A percentile compares a stretch with the other conserved stretches of the same genome.
These are phyloP conservation scores for Heliconius eleuchia DNA, from an alignment of 1,140 invertebrate genomes.

Conservation along the genomic window DNA sequence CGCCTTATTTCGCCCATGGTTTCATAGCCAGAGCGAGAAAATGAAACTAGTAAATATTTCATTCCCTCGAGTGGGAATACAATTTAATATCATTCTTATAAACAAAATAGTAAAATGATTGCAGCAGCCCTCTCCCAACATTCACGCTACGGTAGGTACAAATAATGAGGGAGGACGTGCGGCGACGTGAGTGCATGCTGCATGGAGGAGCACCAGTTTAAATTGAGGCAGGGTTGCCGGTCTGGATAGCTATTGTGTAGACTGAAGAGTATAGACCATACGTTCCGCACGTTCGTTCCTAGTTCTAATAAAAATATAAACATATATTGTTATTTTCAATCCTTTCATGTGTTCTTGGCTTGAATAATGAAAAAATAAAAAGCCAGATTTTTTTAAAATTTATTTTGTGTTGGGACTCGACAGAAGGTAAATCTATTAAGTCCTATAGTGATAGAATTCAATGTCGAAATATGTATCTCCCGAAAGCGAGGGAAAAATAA, in stretches of 20 bases:
- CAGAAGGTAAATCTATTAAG: no score
- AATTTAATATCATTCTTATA: background rate
- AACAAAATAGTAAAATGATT: background rate
- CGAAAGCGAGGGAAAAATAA: no score
- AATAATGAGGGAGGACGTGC: constrained; percentile 17
- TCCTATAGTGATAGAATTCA: no score
- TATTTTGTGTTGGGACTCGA: no score
- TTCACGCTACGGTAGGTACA: constrained; percentile 6
- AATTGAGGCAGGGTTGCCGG: background rate
- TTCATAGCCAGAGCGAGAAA: no score
- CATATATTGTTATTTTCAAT: no score
- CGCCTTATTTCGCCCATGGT: no score
- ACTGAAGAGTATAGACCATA: background rate
- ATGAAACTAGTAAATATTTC: background rate
- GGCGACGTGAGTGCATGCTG: background rate
- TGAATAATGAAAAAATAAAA: no score
- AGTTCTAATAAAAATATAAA: background rate
- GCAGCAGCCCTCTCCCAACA: background rate
- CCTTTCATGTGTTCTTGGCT: no score
- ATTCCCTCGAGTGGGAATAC: background rate
- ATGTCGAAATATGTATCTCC: no score
- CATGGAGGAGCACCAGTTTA: background rate
- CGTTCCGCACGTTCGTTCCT: background rate
- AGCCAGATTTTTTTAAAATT: no score
- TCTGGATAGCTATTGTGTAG: background rate